Evolutionary conservation across 1,140 invertebrate genomes (phyloP), one percentile per base, ranked within the genome.

Genomic region (Atopsyche davidsoni): DNA sequence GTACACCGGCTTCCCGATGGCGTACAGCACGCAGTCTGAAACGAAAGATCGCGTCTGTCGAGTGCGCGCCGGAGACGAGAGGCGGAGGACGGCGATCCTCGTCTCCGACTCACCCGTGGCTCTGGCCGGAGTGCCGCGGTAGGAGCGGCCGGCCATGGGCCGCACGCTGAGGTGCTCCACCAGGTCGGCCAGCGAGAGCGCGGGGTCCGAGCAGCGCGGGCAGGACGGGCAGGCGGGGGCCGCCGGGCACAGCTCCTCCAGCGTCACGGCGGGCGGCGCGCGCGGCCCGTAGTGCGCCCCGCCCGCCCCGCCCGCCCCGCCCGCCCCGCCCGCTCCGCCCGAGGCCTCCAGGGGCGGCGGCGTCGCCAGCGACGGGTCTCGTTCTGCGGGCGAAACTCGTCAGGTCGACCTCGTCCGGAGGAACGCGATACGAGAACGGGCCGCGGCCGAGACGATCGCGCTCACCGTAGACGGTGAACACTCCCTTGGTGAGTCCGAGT

Each of bases 1-100:
- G 63, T 87, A 92, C 0, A 96, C 89, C 1, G 93, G 90, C 62
- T 95, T 95, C 0, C 92, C 93, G 35, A 96, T 86, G 0, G 89
- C 88, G 60, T 90, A 89, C 4, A 95, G 74, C 53, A 87, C 78
- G 64, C 92, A 94, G 65, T 87, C 91, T 93, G 68, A 10, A 28
- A 28, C 24, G 24, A 28, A 28, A 28, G 24, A n/a, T 28, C 24
- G 24, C 6, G n/a, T n/a, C n/a, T n/a, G n/a, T n/a, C n/a, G n/a
- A n/a, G n/a, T n/a, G 41, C 68, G 67, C 9, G 35, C 35, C 61
- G 69, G 66, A 4, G 64, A 53, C 0, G 66, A 56, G 23, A 71
- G 68, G 34, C 67, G 60, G 1, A 71, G 58, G n/a, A 7, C n/a
- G 25, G 6, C 6, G n/a, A n/a, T 6, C 6, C n/a, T 7, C n/a